Evolutionary conservation across 37 sponge, comb jelly and placozoan genomes (phyloP).

Genomic region (Mnemiopsis leidyi): DNA sequence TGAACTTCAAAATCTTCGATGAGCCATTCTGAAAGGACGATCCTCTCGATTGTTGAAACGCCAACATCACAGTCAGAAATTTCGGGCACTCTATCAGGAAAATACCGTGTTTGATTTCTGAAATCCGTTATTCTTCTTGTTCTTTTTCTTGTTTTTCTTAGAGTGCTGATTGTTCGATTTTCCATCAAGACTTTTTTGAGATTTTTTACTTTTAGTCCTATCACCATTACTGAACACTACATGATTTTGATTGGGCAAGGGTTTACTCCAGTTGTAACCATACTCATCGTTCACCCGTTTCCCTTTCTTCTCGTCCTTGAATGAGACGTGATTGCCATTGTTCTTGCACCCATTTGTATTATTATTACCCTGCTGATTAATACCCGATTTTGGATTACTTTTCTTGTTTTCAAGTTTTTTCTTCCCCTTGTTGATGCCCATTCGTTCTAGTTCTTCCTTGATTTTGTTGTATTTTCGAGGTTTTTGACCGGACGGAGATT

Average conservation of each 20-base stretch:
- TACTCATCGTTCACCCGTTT: background rate
- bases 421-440: slow-evolving; percentile 8
- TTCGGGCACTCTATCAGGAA: background rate
- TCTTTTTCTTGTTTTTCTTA: slow-evolving; percentile 35
- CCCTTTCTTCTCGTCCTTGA: slow-evolving; percentile 15
- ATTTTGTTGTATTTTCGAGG: slow-evolving; percentile 47
- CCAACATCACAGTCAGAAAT: no score
- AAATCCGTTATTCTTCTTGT: slow-evolving; percentile 30
- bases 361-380: background rate
- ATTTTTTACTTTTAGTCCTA: slow-evolving; percentile 25
- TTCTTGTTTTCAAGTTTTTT: background rate
- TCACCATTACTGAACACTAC: background rate
- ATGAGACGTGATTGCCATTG: slow-evolving; percentile 4
- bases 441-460: slow-evolving; percentile 41
- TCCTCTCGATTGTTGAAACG: no score
- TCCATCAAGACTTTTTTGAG: background rate
- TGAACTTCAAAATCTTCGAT: background rate
- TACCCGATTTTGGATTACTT: background rate
- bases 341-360: background rate
- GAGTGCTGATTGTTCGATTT: background rate
- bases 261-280: slow-evolving; percentile 45
- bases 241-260: slow-evolving; percentile 54
- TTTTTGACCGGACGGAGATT: background rate
- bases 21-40: no score
- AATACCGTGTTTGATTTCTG: background rate